Evolutionary conservation across 2,113 vertebrate genomes (phyloP), one percentile per base, ranked within the genome.

Genomic region (Protobothrops mucrosquamatus): DNA sequence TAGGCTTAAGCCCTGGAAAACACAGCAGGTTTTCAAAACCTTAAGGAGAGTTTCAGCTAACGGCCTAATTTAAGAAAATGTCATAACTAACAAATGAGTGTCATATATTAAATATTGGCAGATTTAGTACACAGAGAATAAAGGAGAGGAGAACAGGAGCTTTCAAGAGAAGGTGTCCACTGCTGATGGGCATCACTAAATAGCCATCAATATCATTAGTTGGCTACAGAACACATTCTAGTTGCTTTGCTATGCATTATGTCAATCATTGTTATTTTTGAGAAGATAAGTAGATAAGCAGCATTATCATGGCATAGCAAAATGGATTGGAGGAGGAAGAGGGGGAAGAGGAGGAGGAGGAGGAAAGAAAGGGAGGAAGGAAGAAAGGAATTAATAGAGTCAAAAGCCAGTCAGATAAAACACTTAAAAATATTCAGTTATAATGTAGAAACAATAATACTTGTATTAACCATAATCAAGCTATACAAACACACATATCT

Each of bases 31-130:
- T 4, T 2, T 92, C 92, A 90, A 93, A 93, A 34, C 48, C 26
- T 20, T 85, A 52, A 85, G 85, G 22, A 6, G 18, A 91, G 39
- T 9, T 48, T 14, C 87, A 87, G 48, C 24, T 87, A 48, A 90
- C 89, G 10, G 94, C 8, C 22, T 92, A 64, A 39, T 91, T 91
- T 94, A 94, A 95, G 86, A 87, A 95, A 95, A 92, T 74, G 22
- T n/a, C 52, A 92, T 23, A 89, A 89, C 69, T 91, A 94, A 55
- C 23, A 93, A 89, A 89, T 54, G 24, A 0, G 0, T 89, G 85
- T 95, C n/a, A 39, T 52, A 61, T 3, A 48, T 57, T 95, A 46
- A 26, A 88, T 91, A 34, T 89, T 14, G 15, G 4, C 86, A 89
- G 48, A 8, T 57, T 88, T 94, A 74, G 12, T 81, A 85, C 1